phyloP scores from a whole-genome alignment of 2,888 invertebrate genomes.

The Bombylius major region DNA sequence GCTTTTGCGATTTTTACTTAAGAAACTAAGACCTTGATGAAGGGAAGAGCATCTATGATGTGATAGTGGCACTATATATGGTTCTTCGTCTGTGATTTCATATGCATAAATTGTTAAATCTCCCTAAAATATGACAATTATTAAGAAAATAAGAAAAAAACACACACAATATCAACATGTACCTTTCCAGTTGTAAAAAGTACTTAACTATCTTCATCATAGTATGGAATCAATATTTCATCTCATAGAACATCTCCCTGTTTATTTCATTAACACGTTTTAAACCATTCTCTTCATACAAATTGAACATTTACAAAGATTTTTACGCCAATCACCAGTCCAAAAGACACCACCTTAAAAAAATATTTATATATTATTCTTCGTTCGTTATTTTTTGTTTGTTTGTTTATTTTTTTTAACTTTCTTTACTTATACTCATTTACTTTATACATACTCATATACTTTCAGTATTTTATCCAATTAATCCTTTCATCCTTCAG shows the following conservation, averaged over 20 bases:
- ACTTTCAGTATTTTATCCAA: too few relatives aligned
- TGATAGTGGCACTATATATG: constrained; percentile 76
- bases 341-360: constrained; percentile 57
- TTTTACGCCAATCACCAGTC: constrained; percentile 61
- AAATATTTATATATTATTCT: too few relatives aligned
- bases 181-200: constrained; percentile 88
- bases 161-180: constrained; percentile 5
- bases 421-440: constrained; percentile 22
- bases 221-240: constrained; percentile 80
- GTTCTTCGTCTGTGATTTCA: constrained; percentile 81
- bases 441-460: too few relatives aligned
- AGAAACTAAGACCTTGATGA: constrained; percentile 81
- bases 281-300: constrained; percentile 63
- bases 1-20: constrained; percentile 85
- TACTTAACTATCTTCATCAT: constrained; percentile 90
- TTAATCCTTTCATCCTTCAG: constrained; percentile 20
- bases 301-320: constrained; percentile 56
- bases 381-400: too few relatives aligned
- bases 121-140: constrained; percentile 49
- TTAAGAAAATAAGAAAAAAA: not conserved
- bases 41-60: constrained; percentile 70
- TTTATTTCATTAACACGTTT: constrained; percentile 35
- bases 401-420: constrained; percentile 14
- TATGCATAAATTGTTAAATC: constrained; percentile 88
- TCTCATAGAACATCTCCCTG: too few relatives aligned